Evolutionary conservation across 2,888 invertebrate genomes (phyloP).

Genomic region (Branchinecta sandiegonensis): DNA sequence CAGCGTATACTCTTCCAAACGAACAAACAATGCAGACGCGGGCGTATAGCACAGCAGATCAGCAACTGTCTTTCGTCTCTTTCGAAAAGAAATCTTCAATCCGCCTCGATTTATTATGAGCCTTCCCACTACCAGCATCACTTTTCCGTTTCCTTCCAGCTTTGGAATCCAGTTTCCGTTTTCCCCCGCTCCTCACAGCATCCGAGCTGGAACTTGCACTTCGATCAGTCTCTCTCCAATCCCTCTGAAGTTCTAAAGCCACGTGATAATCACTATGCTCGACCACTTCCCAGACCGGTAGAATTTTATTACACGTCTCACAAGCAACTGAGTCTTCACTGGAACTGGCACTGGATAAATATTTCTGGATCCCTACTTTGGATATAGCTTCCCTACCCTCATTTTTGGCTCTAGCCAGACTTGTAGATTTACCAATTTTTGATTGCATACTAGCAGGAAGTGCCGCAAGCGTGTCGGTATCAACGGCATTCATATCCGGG

Average conservation of each 20-base stretch:
- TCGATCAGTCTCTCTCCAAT: conserved; percentile 39
- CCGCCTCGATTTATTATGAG: not conserved
- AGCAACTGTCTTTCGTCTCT: not conserved
- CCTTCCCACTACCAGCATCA: not conserved
- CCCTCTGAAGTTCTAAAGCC: conserved; percentile 56
- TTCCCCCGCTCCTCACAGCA: not conserved
- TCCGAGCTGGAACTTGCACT: not conserved
- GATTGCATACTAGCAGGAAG: conserved; percentile 35
- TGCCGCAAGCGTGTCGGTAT: conserved; percentile 34
- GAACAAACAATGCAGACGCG: too few species aligned
- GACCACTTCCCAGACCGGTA: conserved; percentile 45
- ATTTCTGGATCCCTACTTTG: conserved; percentile 21
- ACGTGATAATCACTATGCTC: conserved; percentile 75
- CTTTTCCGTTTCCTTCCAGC: not conserved
- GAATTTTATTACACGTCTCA: conserved; percentile 48
- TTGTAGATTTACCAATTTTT: conserved; percentile 30
- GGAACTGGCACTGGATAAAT: conserved; percentile 31
- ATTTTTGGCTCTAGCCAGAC: not conserved
- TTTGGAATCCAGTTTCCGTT: not conserved
- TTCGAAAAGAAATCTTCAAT: conserved; percentile 6
- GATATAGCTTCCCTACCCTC: conserved; percentile 2
- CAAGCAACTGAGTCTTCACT: conserved; percentile 42
- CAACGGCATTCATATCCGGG: conserved; percentile 36
- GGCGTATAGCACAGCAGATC: too few species aligned
- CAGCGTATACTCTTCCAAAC: too few species aligned